Evolutionary conservation across 2,797 vertebrate species (phyloP), one percentile per base, ranked within the genome.

Genomic region (Centropyge bicolor): DNA sequence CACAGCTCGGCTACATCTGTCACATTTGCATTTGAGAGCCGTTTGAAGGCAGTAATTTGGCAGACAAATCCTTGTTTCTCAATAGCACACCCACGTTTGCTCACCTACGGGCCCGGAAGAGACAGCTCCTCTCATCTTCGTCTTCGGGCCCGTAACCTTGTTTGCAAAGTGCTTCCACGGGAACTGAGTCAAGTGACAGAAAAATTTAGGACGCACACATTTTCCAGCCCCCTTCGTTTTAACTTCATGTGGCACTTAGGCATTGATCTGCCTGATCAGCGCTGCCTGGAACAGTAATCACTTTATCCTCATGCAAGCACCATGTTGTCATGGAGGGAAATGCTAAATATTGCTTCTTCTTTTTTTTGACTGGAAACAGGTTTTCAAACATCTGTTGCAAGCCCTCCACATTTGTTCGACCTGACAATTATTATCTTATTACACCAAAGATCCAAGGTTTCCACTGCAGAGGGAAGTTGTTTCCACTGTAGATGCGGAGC

Each of bases 11-110:
- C 65, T 49, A 74, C 78, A 76, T 88, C 80, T 76, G 83, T 83
- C 41, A 48, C 68, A 81, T 79, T 87, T 68, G 76, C 76, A 73
- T 88, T 56, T 78, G 48, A 67, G 64, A 70, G 82, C 57, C 31
- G 70, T 78, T 72, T 77, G 69, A 82, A 86, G 76, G 62, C 57
- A n/a, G 55, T 48, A 78, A 87, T 68, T 75, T 48, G 64, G 62
- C 84, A 81, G 81, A 72, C 60, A 80, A 62, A 74, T 78, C 70
- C 76, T 56, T 72, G 65, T 78, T 87, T 64, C 65, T 74, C 46
- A 48, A 76, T 76, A 76, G 71, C 68, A 75, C 78, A 10, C 75
- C 84, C 80, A 86, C 82, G 16, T 67, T 64, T 75, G 45, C 75
- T 89, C 73, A 88, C 80, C 84, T 82, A 66, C 55, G 13, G 56